Base-by-base conservation (phyloP, 2,113 vertebrate genomes). In the Hypanus sabinus region DNA sequence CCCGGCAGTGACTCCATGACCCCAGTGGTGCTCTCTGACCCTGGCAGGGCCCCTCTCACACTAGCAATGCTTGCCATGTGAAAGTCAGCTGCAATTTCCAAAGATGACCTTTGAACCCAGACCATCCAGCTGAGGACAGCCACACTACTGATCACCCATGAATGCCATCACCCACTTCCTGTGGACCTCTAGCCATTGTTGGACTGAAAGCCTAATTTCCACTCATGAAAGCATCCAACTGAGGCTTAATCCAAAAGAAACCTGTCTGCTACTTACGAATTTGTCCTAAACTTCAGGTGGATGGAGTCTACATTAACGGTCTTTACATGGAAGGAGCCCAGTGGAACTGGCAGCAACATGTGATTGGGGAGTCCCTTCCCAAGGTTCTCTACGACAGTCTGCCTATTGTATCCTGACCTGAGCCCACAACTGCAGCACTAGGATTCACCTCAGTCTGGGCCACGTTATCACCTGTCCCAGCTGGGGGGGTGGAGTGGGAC, bases 271-370 rank as follows among this genome's bases (percentile, higher is more conserved):
- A 68, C 65, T 14, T 68, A 18, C 11, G 11, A 11, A 68, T 87
- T 87, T 87, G 9, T 57, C 60, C 30, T 87, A n/a, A 24, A 8
- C 76, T 94, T 18, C 80, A 95, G 95, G 16, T 33, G 16, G 94
- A 94, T 93, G 95, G 95, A 36, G 94, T 95, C 55, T 94, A 95
- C 65, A 95, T 95, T 30, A 94, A 81, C 80, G 95, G 95, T 8
- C 94, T 95, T 8, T 95, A 94, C 65, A 94, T 95, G 60, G 95
- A 95, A 77, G 95, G 95, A 36, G 95, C 94, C 22, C 87, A 94
- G 80, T 95, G 95, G 95, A 94, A 95, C 30, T 62, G 85, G 30
- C 77, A 94, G n/a, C 95, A 80, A n/a, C 94, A 80, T 4, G n/a
- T 83, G 46, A 94, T 95, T 77, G 83, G 85, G n/a, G 95, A 95